Evolutionary conservation across 2,797 vertebrate species (phyloP), one percentile per base, ranked within the genome.

Genomic region (Serranus cabrilla): DNA sequence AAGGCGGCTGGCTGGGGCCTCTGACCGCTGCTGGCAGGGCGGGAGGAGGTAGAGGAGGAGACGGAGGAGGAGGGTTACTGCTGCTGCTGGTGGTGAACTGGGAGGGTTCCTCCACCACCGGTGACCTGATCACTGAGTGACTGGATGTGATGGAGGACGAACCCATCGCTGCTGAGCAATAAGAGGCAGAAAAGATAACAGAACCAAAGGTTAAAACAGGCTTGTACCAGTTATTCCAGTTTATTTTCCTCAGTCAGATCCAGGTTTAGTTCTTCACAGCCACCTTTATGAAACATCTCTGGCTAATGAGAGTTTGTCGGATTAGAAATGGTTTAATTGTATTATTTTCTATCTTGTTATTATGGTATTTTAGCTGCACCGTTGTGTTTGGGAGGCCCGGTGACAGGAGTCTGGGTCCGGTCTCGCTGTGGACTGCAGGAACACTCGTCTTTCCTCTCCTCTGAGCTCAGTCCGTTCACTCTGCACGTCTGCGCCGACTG

Each of bases 401-500:
- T 90, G 43, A 94, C 94, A 11, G 85, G 92, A 0, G 95, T 93
- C 0, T 95, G 88, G 0, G 90, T 96, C 81, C 91, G 90, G 54
- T 85, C 84, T 88, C 87, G 93, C 17, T 94, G 75, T 49, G 68
- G 67, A 80, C 31, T 39, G 5, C n/a, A 9, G 91, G 87, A 92
- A 1, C 90, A 80, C 45, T 94, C 94, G 71, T 95, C 94, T 0
- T 92, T 95, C 88, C 93, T 93, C 72, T 96, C 95, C 68, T 95
- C 95, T 62, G 94, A 89, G 76, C 93, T 96, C 52, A 93, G 54
- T 61, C 95, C 95, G 63, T 96, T 96, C 80, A 95, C 93, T 89
- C 84, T 90, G 66, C 95, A 96, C 60, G 95, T 94, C 93, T 95
- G 91, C 50, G 56, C 78, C 2, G 61, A 61, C 92, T 92, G 84